Evolutionary conservation across 2,888 invertebrate species (phyloP).

Genomic region (Yponomeuta malinellus): DNA sequence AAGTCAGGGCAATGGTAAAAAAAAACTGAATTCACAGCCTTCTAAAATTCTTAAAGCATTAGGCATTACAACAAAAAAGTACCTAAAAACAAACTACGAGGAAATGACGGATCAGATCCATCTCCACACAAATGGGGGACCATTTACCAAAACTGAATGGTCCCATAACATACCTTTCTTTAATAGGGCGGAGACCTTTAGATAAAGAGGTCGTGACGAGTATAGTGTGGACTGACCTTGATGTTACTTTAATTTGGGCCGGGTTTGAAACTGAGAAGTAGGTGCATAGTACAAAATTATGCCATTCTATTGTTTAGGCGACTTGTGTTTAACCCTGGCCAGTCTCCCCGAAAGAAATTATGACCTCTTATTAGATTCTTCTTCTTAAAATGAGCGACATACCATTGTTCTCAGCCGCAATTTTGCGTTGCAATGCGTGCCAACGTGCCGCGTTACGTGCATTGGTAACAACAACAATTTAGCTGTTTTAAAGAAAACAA

Average conservation of each 20-base stretch:
- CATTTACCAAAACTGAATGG: neutral
- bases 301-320: no score
- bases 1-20: no score
- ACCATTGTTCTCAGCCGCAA: no score
- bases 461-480: neutral
- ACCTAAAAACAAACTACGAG: neutral
- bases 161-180: neutral
- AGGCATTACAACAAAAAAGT: no score
- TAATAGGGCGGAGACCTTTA: neutral
- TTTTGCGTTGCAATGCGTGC: no score
- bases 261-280: neutral
- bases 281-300: neutral
- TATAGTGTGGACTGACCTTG: neutral
- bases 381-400: no score
- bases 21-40: no score
- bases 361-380: no score
- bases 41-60: no score
- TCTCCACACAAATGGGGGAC: neutral
- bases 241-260: neutral
- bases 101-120: neutral
- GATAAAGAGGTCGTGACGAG: slow-evolving; percentile 3
- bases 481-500: neutral
- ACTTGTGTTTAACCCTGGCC: no score
- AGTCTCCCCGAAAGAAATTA: no score
- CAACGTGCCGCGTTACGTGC: neutral